Evolutionary conservation across 1,140 invertebrate genomes (phyloP).

Genomic region (Dreissena rostriformis): DNA sequence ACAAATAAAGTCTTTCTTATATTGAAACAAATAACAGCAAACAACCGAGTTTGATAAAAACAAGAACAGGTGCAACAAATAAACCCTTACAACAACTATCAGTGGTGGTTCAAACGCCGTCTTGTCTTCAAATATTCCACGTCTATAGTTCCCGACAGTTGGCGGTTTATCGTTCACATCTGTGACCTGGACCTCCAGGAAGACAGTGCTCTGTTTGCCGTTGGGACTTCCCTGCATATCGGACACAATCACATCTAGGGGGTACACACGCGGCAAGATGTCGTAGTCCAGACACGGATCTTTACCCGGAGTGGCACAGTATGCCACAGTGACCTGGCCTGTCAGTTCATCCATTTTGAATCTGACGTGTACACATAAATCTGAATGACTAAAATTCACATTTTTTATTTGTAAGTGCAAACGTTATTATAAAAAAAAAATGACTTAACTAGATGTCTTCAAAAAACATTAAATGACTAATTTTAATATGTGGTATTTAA

Average conservation of each 20-base stretch:
- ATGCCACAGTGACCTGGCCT: constrained; percentile 91
- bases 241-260: constrained; percentile 92
- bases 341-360: constrained; percentile 91
- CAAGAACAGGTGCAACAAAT: too few relatives aligned
- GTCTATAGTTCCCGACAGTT: constrained; percentile 51
- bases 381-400: neutral
- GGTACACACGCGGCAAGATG: constrained; percentile 90
- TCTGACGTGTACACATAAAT: constrained; percentile 70
- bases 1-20: too few relatives aligned
- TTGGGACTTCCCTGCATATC: constrained; percentile 88
- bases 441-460: neutral
- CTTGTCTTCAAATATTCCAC: constrained; percentile 17
- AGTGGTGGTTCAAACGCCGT: constrained; percentile 10
- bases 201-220: constrained; percentile 89
- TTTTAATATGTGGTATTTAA: too few relatives aligned
- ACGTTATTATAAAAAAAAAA: neutral
- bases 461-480: too few relatives aligned
- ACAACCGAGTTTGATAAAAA: too few relatives aligned
- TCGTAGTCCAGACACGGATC: constrained; percentile 93
- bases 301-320: constrained; percentile 87
- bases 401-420: neutral
- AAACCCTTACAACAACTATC: constrained; percentile 8
- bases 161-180: constrained; percentile 95
- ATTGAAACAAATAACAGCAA: too few relatives aligned
- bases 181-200: constrained; percentile 89